These are phyloP conservation scores for Dipodomys ordii DNA, from an alignment of 2,113 vertebrate genomes.

Conservation along the genomic window DNA sequence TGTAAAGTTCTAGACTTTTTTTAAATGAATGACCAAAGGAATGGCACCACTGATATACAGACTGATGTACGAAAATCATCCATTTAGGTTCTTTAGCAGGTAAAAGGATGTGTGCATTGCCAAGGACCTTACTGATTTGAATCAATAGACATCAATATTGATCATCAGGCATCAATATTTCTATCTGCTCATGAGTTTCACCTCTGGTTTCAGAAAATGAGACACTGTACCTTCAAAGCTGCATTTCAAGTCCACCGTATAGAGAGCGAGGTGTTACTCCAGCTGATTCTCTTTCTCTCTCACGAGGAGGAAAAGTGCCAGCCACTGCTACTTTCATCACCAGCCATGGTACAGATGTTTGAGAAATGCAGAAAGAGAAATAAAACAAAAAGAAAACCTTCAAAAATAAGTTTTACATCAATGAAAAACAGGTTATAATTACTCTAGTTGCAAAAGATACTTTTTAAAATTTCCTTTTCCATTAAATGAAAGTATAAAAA, in stretches of 20 bases:
- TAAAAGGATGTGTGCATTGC: constrained; percentile 55
- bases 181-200: constrained; percentile 81
- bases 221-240: constrained; percentile 85
- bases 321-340: constrained; percentile 81
- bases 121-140: constrained; percentile 75
- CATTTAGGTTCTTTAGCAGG: constrained; percentile 62
- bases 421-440: constrained; percentile 76
- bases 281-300: constrained; percentile 80
- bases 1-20: constrained; percentile 27
- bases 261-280: constrained; percentile 84
- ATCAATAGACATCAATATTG: constrained; percentile 74
- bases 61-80: constrained; percentile 30
- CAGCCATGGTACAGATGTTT: constrained; percentile 73
- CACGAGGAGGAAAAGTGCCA: constrained; percentile 84
- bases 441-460: constrained; percentile 74
- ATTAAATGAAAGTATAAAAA: constrained; percentile 65
- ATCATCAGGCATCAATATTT: constrained; percentile 78
- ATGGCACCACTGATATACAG: constrained; percentile 68
- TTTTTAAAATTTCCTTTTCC: constrained; percentile 40
- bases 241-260: constrained; percentile 82
- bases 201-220: constrained; percentile 82
- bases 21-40: constrained; percentile 47
- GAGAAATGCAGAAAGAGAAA: constrained; percentile 77
- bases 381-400: constrained; percentile 74
- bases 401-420: constrained; percentile 82